Conservation (phyloP, 2,113 vertebrate species). For the Tapirus terrestris region DNA sequence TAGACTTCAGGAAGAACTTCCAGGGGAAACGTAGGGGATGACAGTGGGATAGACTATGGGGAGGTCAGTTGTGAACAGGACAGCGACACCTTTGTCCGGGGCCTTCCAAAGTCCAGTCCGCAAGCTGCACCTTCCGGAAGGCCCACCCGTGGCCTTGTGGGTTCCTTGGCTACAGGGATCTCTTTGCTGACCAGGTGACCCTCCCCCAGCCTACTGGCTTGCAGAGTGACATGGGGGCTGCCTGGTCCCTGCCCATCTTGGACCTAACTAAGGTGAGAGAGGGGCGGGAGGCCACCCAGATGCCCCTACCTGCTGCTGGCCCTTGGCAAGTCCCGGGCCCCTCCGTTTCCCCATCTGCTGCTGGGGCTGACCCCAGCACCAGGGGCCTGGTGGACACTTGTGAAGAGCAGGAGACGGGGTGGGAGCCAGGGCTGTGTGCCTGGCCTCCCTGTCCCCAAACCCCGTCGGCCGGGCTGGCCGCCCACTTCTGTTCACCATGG, state of each 20-base stretch:
- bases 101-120: conserved; percentile 51
- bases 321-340: background rate
- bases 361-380: background rate
- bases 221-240: background rate
- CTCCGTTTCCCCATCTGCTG: background rate
- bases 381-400: background rate
- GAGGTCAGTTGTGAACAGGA: background rate
- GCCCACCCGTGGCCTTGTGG: background rate
- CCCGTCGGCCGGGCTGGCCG: conserved; percentile 40
- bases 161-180: background rate
- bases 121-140: background rate
- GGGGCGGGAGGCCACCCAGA: background rate
- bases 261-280: background rate
- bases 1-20: conserved; percentile 36
- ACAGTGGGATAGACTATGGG: background rate
- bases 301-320: background rate
- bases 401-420: background rate
- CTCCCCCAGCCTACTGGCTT: background rate
- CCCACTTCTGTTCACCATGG: conserved; percentile 58
- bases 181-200: background rate
- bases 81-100: background rate
- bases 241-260: background rate
- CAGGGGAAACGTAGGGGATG: background rate
- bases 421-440: background rate
- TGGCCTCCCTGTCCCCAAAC: background rate